These are phyloP conservation scores for Cynocephalus volans DNA, from an alignment of 2,113 vertebrate genomes.

Conservation along the genomic window DNA sequence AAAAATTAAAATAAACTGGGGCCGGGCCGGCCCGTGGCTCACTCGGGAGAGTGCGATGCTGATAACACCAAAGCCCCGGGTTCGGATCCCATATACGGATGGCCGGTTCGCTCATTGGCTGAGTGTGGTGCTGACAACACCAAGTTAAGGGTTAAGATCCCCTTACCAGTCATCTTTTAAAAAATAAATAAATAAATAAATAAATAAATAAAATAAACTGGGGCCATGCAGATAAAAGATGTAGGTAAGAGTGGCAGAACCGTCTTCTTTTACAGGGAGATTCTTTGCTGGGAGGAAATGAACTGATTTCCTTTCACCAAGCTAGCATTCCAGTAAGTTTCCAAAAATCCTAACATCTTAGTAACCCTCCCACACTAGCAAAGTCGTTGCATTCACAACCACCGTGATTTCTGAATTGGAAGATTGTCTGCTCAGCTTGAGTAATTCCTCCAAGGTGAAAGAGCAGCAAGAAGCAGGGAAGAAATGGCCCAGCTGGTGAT, in stretches of 20 bases:
- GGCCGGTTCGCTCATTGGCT: too few species aligned
- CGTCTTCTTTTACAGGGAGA: background rate
- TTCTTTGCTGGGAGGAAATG: background rate
- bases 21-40: too few species aligned
- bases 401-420: background rate
- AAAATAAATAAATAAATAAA: too few species aligned
- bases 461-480: background rate
- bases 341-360: background rate
- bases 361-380: background rate
- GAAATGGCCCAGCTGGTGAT: background rate
- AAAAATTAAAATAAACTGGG: background rate
- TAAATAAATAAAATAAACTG: background rate
- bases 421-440: background rate
- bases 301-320: background rate
- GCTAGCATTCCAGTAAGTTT: background rate
- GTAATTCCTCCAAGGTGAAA: background rate
- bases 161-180: too few species aligned
- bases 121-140: too few species aligned
- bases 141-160: too few species aligned
- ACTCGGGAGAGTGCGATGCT: too few species aligned
- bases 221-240: background rate
- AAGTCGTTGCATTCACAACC: background rate
- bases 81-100: too few species aligned
- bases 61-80: too few species aligned
- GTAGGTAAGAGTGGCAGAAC: background rate